A percentile compares a stretch with the other conserved stretches of the same genome.
Conservation (phyloP, 2,888 invertebrate species). For the Watsonalla binaria region DNA sequence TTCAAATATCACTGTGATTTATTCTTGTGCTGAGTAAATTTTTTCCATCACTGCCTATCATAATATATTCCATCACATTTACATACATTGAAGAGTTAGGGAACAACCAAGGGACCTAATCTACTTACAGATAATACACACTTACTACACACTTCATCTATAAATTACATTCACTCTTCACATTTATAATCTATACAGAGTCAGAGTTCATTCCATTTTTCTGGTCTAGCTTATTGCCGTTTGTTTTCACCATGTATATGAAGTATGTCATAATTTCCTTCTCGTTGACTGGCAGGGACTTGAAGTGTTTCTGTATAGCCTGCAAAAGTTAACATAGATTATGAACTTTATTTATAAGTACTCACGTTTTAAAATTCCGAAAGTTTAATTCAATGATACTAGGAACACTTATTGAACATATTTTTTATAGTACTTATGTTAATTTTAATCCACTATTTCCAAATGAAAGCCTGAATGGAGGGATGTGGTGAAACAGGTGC, state of each 20-base stretch:
- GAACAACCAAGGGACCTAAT: conserved; percentile 27
- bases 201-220: conserved; percentile 87
- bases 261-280: conserved; percentile 97
- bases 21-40: no score
- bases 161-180: conserved; percentile 44
- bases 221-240: conserved; percentile 91
- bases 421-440: no score
- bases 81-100: conserved; percentile 46
- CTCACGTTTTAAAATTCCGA: no score
- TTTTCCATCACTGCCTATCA: not conserved
- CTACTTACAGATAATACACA: conserved; percentile 39
- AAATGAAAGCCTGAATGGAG: no score
- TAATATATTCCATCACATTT: conserved; percentile 29
- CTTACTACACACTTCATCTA: conserved; percentile 40
- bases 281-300: conserved; percentile 95
- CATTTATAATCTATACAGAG: conserved; percentile 48
- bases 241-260: conserved; percentile 97
- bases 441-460: no score
- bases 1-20: no score
- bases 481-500: no score
- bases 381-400: no score
- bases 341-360: no score
- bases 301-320: conserved; percentile 97
- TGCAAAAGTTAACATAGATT: conserved; percentile 68
- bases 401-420: no score